A percentile compares a stretch with the other conserved stretches of the same genome.
These are phyloP conservation scores for Falco naumanni DNA, from an alignment of 2,797 vertebrate species.

Conservation along the genomic window DNA sequence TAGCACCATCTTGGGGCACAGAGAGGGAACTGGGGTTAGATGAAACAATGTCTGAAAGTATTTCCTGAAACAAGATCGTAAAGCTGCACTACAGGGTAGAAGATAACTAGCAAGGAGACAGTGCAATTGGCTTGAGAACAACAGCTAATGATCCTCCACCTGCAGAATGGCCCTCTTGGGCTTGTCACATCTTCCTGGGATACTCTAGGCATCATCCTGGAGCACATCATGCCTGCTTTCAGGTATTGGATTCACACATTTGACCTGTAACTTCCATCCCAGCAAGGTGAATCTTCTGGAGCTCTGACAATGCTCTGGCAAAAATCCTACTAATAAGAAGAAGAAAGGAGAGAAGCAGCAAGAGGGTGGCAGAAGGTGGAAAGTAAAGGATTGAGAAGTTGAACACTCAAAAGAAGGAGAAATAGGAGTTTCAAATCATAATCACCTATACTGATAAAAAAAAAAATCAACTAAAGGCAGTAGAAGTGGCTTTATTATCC, in stretches of 20 bases:
- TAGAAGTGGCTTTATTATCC: background rate
- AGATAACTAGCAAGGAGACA: background rate
- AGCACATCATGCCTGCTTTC: background rate
- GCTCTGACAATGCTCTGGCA: background rate
- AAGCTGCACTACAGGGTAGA: background rate
- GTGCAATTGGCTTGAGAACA: background rate
- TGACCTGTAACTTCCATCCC: background rate
- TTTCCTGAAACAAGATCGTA: background rate
- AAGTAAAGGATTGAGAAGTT: background rate
- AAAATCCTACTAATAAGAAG: background rate
- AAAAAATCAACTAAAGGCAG: background rate
- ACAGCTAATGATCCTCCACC: background rate
- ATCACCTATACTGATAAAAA: background rate
- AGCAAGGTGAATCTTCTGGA: background rate
- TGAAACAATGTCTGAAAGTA: rapidly evolving
- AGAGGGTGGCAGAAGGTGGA: rapidly evolving
- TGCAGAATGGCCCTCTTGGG: background rate
- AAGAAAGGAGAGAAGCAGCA: background rate
- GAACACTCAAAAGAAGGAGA: background rate
- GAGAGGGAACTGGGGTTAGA: background rate
- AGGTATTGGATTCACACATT: background rate
- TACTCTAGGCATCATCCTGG: background rate
- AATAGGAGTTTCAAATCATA: background rate
- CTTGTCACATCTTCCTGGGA: background rate
- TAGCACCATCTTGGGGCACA: background rate